A percentile compares a stretch with the other conserved stretches of the same genome.
phyloP scores from a whole-genome alignment of 2,797 vertebrate genomes.

The Linurgus olivaceus region DNA sequence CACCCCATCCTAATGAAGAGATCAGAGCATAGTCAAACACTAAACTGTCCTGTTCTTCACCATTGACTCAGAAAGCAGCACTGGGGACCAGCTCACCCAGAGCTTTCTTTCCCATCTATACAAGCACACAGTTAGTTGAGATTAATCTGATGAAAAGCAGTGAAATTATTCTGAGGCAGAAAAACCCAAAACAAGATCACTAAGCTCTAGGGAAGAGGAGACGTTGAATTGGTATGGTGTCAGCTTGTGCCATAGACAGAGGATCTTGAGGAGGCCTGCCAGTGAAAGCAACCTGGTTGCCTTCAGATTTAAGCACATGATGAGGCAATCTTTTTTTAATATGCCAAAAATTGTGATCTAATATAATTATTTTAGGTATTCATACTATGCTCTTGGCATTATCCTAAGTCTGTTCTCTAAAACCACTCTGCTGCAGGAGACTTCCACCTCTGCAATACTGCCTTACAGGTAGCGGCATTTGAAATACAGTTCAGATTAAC shows the following conservation, averaged over 20 bases:
- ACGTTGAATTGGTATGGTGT: neutral
- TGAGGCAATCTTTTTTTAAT: neutral
- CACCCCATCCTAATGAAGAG: neutral
- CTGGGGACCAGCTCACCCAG: neutral
- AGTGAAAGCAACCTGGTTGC: neutral
- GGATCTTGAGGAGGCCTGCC: neutral
- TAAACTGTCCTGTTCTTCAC: neutral
- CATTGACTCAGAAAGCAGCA: neutral
- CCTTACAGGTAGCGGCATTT: neutral
- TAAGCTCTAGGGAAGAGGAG: neutral
- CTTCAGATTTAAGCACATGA: neutral
- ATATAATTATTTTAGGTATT: neutral
- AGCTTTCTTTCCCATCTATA: neutral
- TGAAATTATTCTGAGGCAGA: neutral
- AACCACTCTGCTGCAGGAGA: neutral
- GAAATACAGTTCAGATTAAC: neutral
- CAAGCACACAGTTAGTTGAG: neutral
- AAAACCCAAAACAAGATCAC: neutral
- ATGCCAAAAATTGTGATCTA: neutral
- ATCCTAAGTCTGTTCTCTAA: neutral
- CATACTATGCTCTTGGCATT: neutral
- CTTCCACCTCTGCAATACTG: neutral
- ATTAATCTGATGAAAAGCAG: neutral
- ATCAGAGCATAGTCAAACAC: neutral
- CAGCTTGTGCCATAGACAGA: neutral